A percentile compares a stretch with the other conserved stretches of the same genome.
phyloP scores from a whole-genome alignment of 1,140 invertebrate genomes.

The Amyelois transitella region DNA sequence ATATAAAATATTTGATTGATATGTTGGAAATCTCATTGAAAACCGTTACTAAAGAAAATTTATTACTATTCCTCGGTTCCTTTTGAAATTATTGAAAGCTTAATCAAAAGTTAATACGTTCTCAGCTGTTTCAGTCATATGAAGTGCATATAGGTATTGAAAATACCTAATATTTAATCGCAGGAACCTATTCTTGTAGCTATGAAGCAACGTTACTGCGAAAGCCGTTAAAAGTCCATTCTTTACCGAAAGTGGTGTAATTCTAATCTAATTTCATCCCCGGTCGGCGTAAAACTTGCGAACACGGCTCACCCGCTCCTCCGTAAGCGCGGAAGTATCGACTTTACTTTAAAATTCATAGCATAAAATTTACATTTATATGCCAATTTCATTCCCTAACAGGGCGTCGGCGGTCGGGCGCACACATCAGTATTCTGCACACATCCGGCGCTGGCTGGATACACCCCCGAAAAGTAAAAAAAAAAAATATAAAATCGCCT shows the following conservation, averaged over 20 bases:
- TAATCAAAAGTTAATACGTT: not conserved
- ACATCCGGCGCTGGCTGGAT: conserved; percentile 40
- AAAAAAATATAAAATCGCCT: conserved; percentile 58
- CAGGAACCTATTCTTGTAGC: too few relatives aligned
- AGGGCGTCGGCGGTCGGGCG: conserved; percentile 61
- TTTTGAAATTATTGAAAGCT: not conserved
- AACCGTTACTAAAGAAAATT: not conserved
- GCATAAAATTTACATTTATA: conserved; percentile 75
- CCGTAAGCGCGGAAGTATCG: conserved; percentile 64
- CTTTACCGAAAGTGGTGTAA: conserved; percentile 50
- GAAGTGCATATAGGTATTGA: too few relatives aligned
- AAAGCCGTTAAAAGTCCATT: conserved; percentile 51
- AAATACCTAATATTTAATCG: too few relatives aligned
- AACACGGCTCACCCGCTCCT: conserved; percentile 42
- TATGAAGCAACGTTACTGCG: not conserved
- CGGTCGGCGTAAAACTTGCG: conserved; percentile 50
- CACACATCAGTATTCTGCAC: conserved; percentile 69
- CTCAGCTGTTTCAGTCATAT: not conserved
- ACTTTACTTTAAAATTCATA: conserved; percentile 74
- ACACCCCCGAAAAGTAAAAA: conserved; percentile 51
- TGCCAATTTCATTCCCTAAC: conserved; percentile 73
- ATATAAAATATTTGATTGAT: conserved; percentile 8
- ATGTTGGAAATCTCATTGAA: not conserved
- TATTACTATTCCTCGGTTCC: not conserved
- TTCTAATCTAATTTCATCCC: conserved; percentile 69